A percentile compares a stretch with the other conserved stretches of the same genome.
These are phyloP conservation scores for Caenorhabditis afra DNA, from an alignment of 2,888 invertebrate species.

Conservation along the genomic window DNA sequence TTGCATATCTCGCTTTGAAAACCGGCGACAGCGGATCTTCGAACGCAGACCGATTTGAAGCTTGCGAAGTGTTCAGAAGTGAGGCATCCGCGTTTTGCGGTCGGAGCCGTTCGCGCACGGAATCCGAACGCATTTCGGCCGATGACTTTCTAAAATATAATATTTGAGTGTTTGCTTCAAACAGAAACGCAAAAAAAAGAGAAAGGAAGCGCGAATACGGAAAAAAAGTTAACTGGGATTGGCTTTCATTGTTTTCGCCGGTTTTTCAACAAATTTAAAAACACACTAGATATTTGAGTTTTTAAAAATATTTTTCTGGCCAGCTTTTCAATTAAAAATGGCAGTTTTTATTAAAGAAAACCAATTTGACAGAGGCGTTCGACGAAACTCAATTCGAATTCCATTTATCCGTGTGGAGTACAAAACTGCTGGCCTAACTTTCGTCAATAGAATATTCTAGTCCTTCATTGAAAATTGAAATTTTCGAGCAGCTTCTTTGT, in stretches of 20 bases:
- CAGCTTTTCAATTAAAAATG: too few species aligned
- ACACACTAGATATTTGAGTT: too few species aligned
- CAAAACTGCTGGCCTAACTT: slow-evolving; percentile 6
- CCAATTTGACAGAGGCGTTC: too few species aligned
- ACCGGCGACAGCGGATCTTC: slow-evolving; percentile 52
- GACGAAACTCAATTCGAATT: slow-evolving; percentile 4
- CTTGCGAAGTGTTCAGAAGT: slow-evolving; percentile 33
- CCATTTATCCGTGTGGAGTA: slow-evolving; percentile 22
- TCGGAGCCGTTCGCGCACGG: slow-evolving; percentile 42
- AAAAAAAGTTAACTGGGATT: too few species aligned
- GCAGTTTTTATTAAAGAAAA: too few species aligned
- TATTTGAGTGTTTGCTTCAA: background rate
- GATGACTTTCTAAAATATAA: background rate
- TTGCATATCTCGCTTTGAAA: slow-evolving; percentile 31
- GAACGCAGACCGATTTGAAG: slow-evolving; percentile 33
- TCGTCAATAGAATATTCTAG: background rate
- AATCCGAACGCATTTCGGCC: slow-evolving; percentile 30
- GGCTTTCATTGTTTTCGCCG: too few species aligned
- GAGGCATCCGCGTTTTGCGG: slow-evolving; percentile 43
- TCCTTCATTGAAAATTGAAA: slow-evolving; percentile 4
- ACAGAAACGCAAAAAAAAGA: background rate
- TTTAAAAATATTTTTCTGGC: too few species aligned
- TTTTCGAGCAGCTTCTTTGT: background rate
- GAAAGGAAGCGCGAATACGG: too few species aligned
- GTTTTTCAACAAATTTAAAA: too few species aligned